These are phyloP conservation scores for Ispidina lecontei DNA, from an alignment of 2,797 vertebrate species.

Conservation along the genomic window DNA sequence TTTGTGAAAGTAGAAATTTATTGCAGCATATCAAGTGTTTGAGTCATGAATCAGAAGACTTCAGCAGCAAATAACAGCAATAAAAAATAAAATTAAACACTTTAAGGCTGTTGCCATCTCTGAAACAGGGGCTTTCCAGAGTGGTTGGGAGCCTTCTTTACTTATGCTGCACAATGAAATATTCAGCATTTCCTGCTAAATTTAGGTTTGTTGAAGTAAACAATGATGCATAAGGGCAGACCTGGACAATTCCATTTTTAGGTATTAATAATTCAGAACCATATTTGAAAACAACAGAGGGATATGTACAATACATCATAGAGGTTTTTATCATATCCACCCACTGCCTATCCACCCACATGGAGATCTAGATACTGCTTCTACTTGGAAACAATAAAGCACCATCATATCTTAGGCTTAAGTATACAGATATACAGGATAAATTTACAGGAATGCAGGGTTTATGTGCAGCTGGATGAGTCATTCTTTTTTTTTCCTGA, in stretches of 20 bases:
- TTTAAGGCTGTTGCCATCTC: background rate
- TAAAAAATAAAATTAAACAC: background rate
- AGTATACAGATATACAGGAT: background rate
- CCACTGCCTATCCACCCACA: constrained; percentile 50
- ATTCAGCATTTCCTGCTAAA: constrained; percentile 55
- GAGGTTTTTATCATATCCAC: constrained; percentile 54
- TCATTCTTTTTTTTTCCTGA: constrained; percentile 7
- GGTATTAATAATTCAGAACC: constrained; percentile 64
- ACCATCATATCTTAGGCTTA: constrained; percentile 12
- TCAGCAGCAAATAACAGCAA: background rate
- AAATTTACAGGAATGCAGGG: constrained; percentile 11
- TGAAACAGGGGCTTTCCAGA: constrained; percentile 21
- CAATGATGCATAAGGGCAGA: constrained; percentile 38
- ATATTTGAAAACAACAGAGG: constrained; percentile 53
- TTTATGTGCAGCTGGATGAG: constrained; percentile 16
- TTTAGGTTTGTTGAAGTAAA: constrained; percentile 60
- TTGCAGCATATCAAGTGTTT: background rate
- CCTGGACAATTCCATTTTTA: constrained; percentile 56
- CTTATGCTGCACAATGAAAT: constrained; percentile 44
- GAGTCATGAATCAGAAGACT: constrained; percentile 54
- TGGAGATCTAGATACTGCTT: constrained; percentile 20
- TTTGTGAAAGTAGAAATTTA: background rate
- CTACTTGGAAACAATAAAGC: constrained; percentile 48
- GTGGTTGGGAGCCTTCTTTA: background rate
- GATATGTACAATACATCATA: constrained; percentile 36